These are phyloP conservation scores for Poeciliopsis occidentalis DNA, from an alignment of 2,113 vertebrate genomes.

Conservation along the genomic window DNA sequence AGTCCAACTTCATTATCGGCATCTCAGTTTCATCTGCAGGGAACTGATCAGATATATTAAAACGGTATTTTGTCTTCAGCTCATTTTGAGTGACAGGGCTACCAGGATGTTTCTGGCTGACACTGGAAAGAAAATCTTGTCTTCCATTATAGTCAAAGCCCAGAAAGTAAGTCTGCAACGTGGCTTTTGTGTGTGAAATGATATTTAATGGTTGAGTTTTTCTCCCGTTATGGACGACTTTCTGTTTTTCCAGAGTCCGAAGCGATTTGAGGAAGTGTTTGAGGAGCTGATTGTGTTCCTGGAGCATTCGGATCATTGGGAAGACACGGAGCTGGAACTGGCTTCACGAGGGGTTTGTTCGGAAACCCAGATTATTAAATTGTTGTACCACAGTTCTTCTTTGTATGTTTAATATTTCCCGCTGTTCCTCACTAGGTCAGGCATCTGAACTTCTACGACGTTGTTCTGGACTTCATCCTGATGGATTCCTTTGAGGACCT, in stretches of 20 bases:
- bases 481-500: constrained; percentile 99
- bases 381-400: too few species aligned
- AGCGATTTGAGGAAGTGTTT: constrained; percentile 95
- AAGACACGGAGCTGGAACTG: constrained; percentile 90
- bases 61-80: constrained; percentile 72
- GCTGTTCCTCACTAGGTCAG: constrained; percentile 82
- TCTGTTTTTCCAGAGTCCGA: constrained; percentile 84
- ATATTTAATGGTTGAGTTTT: too few species aligned
- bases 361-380: neutral
- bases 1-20: neutral
- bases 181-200: too few species aligned
- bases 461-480: constrained; percentile 96
- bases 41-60: neutral
- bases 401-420: neutral
- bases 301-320: constrained; percentile 92
- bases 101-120: constrained; percentile 91
- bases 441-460: constrained; percentile 95
- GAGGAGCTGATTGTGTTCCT: constrained; percentile 95
- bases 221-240: neutral
- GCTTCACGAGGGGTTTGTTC: constrained; percentile 87
- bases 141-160: constrained; percentile 90
- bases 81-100: constrained; percentile 88
- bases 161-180: constrained; percentile 83
- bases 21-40: neutral
- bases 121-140: constrained; percentile 92